Evolutionary conservation across 2,113 vertebrate species (phyloP), one percentile per base, ranked within the genome.

Genomic region (Upupa epops): DNA sequence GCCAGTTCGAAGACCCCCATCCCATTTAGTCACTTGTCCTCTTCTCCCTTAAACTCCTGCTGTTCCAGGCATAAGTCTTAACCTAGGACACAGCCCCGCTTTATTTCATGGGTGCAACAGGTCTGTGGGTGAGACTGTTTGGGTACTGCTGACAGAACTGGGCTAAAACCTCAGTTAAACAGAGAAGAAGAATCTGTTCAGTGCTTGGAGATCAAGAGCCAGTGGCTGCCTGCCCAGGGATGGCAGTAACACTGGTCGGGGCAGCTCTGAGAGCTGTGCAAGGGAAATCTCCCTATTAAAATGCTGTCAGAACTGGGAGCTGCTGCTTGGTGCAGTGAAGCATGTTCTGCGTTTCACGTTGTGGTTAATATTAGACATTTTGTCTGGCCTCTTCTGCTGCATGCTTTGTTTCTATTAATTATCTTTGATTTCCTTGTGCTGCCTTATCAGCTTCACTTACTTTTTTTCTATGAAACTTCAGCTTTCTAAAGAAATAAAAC

Each of bases 341-440:
- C 83, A 60, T 69, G 46, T 59, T 45, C 70, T 55, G 69, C 8
- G 8, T 59, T 82, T 81, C 9, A 6, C 28, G 32, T 31, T 64
- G 89, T 60, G 22, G 83, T 92, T 90, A 48, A 59, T 89, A 90
- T 82, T 54, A 82, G 83, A 46, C 51, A 49, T 18, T 72, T 55
- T 68, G 82, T 56, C 71, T 77, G 63, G 31, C 40, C 45, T 85
- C 49, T 73, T 20, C 60, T 75, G 56, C 66, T 48, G n/a, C 25
- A 8, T 83, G 56, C 73, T 86, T 92, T 84, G 52, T 94, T 93
- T 91, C 88, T 86, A 37, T 93, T 89, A 88, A 94, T 95, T 88
- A 88, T 66, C 80, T 92, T 91, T 85, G 81, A 64, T 90, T 90
- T 92, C 78, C 83, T 55, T 84, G 71, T 68, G 79, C 79, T 64